These are phyloP conservation scores for Epinotia bilunana DNA, from an alignment of 2,888 invertebrate species.

Conservation along the genomic window DNA sequence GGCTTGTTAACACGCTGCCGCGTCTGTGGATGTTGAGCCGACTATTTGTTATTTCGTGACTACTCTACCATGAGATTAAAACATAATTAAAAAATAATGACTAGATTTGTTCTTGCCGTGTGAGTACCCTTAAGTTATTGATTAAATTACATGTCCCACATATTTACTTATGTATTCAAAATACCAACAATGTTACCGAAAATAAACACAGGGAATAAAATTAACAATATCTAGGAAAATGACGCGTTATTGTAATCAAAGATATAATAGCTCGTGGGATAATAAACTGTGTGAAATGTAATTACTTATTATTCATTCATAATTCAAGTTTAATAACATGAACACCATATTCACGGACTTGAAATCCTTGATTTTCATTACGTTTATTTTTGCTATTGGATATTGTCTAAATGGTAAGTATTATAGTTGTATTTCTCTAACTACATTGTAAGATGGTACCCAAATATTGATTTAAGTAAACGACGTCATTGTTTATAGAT, in stretches of 20 bases:
- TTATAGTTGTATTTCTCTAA: not conserved
- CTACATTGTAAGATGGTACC: not conserved
- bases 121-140: no score
- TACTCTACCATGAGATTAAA: no score
- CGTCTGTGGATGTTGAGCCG: no score
- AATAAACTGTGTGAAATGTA: not conserved
- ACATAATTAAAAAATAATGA: no score
- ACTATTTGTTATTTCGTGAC: no score
- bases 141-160: no score
- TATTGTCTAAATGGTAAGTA: constrained; percentile 51
- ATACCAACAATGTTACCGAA: not conserved
- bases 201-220: not conserved
- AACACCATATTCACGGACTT: constrained; percentile 41
- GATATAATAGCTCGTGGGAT: not conserved
- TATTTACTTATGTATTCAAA: not conserved
- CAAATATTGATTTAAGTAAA: not conserved
- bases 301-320: constrained; percentile 33
- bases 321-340: constrained; percentile 1
- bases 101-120: not conserved
- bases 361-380: constrained; percentile 48
- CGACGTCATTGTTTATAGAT: constrained; percentile 50
- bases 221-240: not conserved
- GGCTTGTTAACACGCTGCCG: no score
- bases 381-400: constrained; percentile 48
- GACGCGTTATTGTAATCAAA: not conserved